Evolutionary conservation across 2,797 vertebrate genomes (phyloP).

Genomic region (Molothrus ater): DNA sequence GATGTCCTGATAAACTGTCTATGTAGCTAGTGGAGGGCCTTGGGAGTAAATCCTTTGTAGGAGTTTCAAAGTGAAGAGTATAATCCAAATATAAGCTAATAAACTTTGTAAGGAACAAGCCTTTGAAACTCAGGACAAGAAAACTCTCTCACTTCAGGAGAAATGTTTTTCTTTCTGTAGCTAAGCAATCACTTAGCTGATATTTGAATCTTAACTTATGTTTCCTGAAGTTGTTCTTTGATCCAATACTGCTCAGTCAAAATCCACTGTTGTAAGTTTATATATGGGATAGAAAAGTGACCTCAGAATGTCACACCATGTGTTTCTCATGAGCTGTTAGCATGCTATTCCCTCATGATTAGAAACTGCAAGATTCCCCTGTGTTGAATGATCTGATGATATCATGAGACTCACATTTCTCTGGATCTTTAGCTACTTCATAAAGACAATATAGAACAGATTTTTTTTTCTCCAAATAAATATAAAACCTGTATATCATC

Average conservation of each 20-base stretch:
- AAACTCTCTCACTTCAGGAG: constrained; percentile 77
- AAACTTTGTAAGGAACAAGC: constrained; percentile 73
- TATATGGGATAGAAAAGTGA: constrained; percentile 56
- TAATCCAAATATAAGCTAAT: constrained; percentile 73
- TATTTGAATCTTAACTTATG: constrained; percentile 79
- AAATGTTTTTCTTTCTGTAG: constrained; percentile 77
- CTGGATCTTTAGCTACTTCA: constrained; percentile 1
- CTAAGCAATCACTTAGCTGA: constrained; percentile 74
- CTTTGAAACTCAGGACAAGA: constrained; percentile 78
- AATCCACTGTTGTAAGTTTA: constrained; percentile 76
- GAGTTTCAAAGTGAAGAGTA: constrained; percentile 69
- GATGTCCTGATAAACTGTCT: constrained; percentile 1
- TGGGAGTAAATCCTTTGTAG: constrained; percentile 61
- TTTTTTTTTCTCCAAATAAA: neutral
- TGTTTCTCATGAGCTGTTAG: constrained; percentile 73
- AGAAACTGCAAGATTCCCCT: constrained; percentile 42
- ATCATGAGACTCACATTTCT: constrained; percentile 13
- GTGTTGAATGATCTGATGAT: constrained; percentile 47
- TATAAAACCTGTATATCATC: neutral
- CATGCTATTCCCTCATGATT: constrained; percentile 45
- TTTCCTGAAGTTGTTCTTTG: constrained; percentile 76
- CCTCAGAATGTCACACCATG: constrained; percentile 69
- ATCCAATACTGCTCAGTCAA: constrained; percentile 76
- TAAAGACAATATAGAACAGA: neutral
- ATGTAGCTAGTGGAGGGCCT: constrained; percentile 10